These are phyloP conservation scores for Eumeta japonica DNA, from an alignment of 1,140 invertebrate species.

Conservation along the genomic window DNA sequence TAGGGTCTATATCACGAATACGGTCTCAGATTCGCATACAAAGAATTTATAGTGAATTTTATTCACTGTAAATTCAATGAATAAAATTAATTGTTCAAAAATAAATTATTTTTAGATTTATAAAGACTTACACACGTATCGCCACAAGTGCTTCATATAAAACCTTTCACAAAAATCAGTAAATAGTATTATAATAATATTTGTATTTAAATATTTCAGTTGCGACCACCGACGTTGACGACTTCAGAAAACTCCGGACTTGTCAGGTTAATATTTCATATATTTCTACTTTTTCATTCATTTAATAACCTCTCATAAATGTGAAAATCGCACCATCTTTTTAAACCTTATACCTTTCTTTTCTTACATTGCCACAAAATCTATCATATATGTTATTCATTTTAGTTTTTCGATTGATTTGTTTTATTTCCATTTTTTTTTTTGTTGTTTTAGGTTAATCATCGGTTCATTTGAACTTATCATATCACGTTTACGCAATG, in stretches of 20 bases:
- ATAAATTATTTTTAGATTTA: no score
- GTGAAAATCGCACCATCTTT: neutral
- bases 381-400: no score
- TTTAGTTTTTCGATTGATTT: slow-evolving; percentile 9
- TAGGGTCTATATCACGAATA: no score
- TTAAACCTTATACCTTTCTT: slow-evolving; percentile 1
- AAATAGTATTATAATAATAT: slow-evolving; percentile 3
- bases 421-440: slow-evolving; percentile 20
- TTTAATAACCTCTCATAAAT: neutral
- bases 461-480: slow-evolving; percentile 35
- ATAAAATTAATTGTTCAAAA: no score
- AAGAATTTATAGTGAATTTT: no score
- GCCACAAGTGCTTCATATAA: no score
- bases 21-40: no score
- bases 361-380: no score
- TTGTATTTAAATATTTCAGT: slow-evolving; percentile 29
- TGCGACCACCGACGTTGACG: slow-evolving; percentile 48
- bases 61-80: no score
- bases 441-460: slow-evolving; percentile 56
- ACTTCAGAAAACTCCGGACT: slow-evolving; percentile 56
- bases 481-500: slow-evolving; percentile 27
- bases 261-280: slow-evolving; percentile 39
- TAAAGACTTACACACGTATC: no score
- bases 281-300: slow-evolving; percentile 3
- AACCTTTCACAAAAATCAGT: neutral